phyloP scores from a whole-genome alignment of 2,113 vertebrate species.

The Rhipidura dahli region DNA sequence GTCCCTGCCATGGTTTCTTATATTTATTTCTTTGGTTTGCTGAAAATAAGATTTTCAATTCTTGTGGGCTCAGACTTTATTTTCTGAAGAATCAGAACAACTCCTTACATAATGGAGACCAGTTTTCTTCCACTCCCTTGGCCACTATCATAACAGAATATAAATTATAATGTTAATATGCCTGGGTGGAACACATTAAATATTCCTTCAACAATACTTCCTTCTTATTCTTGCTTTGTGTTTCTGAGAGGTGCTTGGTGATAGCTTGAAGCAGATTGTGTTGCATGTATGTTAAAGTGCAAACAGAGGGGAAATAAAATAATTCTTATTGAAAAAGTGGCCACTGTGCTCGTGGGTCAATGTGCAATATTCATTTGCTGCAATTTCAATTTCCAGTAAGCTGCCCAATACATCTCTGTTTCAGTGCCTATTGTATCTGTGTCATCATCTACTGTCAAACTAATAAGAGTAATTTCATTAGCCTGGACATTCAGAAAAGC shows the following conservation, averaged over 20 bases:
- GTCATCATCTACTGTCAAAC: conserved; percentile 46
- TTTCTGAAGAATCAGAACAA: neutral
- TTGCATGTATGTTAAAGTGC: neutral
- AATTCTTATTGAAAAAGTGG: neutral
- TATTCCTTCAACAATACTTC: neutral
- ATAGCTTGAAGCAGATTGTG: neutral
- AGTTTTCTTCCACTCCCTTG: neutral
- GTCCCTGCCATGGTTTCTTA: neutral
- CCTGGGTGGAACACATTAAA: neutral
- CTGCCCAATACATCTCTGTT: conserved; percentile 30
- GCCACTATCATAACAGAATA: neutral
- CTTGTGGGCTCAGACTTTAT: neutral
- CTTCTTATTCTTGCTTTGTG: neutral
- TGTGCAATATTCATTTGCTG: neutral
- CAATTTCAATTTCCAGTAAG: conserved; percentile 44
- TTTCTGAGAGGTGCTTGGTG: neutral
- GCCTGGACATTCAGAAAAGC: conserved; percentile 34
- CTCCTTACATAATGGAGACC: neutral
- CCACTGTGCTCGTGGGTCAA: neutral
- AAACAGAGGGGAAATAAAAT: neutral
- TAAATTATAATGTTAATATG: neutral
- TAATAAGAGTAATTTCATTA: conserved; percentile 64
- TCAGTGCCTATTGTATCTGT: conserved; percentile 30
- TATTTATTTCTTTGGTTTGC: neutral
- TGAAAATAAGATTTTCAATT: conserved; percentile 2